Evolutionary conservation across 2,113 vertebrate species (phyloP).

Genomic region (Solenodon paradoxus): DNA sequence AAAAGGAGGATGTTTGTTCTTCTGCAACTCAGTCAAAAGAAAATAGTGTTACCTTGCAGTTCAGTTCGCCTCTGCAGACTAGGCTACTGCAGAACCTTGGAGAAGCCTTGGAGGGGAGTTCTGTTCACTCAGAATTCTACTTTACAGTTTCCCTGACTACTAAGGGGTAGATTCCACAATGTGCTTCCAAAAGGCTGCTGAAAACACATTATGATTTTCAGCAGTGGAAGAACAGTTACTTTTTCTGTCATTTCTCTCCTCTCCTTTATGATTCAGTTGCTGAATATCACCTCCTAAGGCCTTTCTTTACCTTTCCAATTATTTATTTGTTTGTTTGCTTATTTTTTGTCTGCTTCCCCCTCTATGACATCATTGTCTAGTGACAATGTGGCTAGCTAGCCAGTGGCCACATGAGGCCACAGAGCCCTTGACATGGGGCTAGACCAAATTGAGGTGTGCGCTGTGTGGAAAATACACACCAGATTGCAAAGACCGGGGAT

Average conservation of each 20-base stretch:
- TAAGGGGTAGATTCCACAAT: not conserved
- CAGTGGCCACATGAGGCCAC: not conserved
- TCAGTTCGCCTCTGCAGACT: too few species aligned
- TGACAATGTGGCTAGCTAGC: not conserved
- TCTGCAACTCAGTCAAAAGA: not conserved
- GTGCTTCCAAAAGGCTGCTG: not conserved
- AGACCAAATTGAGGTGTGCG: not conserved
- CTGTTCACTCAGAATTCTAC: not conserved
- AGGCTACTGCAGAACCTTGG: not conserved
- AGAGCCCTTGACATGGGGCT: too few species aligned
- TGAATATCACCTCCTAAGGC: not conserved
- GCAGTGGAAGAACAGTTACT: not conserved
- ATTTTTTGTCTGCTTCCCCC: too few species aligned
- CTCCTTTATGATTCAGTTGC: not conserved
- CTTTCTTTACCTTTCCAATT: not conserved
- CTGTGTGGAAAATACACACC: not conserved
- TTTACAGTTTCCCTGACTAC: not conserved
- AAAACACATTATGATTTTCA: not conserved
- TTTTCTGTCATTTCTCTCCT: not conserved
- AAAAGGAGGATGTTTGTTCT: not conserved
- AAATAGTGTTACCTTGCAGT: not conserved
- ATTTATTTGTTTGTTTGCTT: too few species aligned
- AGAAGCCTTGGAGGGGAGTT: not conserved
- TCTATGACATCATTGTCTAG: not conserved
- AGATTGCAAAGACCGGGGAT: not conserved